Evolutionary conservation across 2,113 vertebrate genomes (phyloP), one percentile per base, ranked within the genome.

Genomic region (Peromyscus californicus): DNA sequence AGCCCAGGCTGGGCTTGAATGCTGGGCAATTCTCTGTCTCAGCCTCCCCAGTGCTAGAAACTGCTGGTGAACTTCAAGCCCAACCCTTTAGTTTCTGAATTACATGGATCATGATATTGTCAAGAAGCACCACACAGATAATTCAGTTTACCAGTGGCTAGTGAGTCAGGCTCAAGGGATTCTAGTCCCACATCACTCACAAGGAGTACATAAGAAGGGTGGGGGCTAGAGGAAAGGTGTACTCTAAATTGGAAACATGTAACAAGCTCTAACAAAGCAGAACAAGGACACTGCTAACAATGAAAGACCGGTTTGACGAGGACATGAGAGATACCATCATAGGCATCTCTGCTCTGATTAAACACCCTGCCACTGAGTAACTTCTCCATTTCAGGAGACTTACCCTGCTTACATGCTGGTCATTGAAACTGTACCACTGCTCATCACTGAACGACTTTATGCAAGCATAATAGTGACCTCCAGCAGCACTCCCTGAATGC

Each of bases 361-460:
- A 84, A 33, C 29, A 9, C 31, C 36, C 2, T 57, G 36, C 22
- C 48, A 54, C 31, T 31, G 67, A 42, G 87, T 48, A 92, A 90
- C 24, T 80, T 26, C 16, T 6, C 3, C 29, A 79, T 36, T 79
- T 26, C 15, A 36, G 75, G 51, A n/a, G 17, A 61, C 98, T 98
- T 98, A 99, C 99, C 99, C 99, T 99, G 99, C 99, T 99, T 97
- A 99, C 99, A n/a, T 99, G 99, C 95, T 99, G 99, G 98, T 99
- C 99, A 42, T 99, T 99, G 98, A 99, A 99, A 98, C 99, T 99
- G 98, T 99, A 99, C 99, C 99, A 99, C 96, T 99, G 99, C 89
- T 99, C 99, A 90, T 99, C 99, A 96, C 98, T 99, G 83, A 99
- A 99, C 69, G 99, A 99, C 98, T 99, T 99, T 98, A 99, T 99